Percentiles rank a stretch among this genome's conserved stretches.
Conservation (phyloP, 2,113 vertebrate species). For the Mesocricetus auratus region DNA sequence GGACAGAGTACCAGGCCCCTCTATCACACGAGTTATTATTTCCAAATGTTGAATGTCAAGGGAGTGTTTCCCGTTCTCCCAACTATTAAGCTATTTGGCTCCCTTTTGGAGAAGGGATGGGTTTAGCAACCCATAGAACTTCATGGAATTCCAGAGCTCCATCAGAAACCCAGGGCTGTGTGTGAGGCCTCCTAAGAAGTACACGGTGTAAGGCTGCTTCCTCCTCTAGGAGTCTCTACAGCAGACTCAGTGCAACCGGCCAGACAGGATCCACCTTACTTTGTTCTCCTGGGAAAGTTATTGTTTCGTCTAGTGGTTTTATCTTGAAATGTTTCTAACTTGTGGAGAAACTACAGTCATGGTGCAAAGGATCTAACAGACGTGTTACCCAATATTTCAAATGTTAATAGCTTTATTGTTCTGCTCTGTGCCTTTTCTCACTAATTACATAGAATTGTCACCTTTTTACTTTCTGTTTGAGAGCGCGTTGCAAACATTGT, state of each 20-base stretch:
- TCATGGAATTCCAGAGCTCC: conserved; percentile 48
- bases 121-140: conserved; percentile 49
- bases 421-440: neutral
- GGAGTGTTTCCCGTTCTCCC: conserved; percentile 59
- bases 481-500: neutral
- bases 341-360: neutral
- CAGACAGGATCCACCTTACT: neutral
- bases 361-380: conserved; percentile 6
- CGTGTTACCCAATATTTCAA: conserved; percentile 37
- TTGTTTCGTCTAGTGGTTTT: neutral
- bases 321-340: conserved; percentile 53
- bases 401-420: neutral
- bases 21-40: conserved; percentile 70
- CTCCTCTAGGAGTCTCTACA: conserved; percentile 10
- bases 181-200: neutral
- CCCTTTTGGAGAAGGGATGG: conserved; percentile 31
- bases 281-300: conserved; percentile 13
- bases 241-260: neutral
- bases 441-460: conserved; percentile 33
- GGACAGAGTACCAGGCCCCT: conserved; percentile 51
- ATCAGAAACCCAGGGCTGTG: neutral
- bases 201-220: neutral
- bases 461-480: conserved; percentile 28
- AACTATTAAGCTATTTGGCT: conserved; percentile 56
- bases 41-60: conserved; percentile 76